Percentiles rank a stretch among this genome's conserved stretches.
These are phyloP conservation scores for Neoitamus cyanurus DNA, from an alignment of 2,888 invertebrate species.

Conservation along the genomic window DNA sequence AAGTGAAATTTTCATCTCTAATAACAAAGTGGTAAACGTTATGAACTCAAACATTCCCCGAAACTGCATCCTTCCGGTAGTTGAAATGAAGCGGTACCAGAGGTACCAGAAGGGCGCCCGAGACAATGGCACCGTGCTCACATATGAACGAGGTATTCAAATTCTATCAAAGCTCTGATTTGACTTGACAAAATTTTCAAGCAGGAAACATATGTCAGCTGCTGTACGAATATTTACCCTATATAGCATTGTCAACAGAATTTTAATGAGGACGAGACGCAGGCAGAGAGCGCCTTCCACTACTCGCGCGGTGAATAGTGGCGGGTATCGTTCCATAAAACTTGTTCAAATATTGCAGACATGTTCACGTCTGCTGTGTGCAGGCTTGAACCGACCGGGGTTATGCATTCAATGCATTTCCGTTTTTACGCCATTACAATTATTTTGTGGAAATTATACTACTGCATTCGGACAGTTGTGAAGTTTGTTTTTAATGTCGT, in stretches of 20 bases:
- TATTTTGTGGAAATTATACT: background rate
- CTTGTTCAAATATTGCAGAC: background rate
- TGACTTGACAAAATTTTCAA: conserved; percentile 37
- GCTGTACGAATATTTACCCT: conserved; percentile 30
- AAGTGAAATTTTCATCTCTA: conserved; percentile 4
- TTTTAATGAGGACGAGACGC: conserved; percentile 27
- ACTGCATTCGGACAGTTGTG: background rate
- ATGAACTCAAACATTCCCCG: conserved; percentile 23
- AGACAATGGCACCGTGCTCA: conserved; percentile 5
- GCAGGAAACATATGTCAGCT: conserved; percentile 37
- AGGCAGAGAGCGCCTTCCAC: background rate
- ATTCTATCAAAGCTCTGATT: conserved; percentile 25
- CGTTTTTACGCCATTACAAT: background rate
- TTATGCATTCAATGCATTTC: background rate
- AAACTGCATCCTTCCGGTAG: conserved; percentile 34
- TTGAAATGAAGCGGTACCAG: background rate
- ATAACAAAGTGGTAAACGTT: conserved; percentile 28
- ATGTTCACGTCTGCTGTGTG: background rate
- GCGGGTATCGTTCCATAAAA: background rate
- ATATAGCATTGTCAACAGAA: conserved; percentile 28
- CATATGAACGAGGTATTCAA: conserved; percentile 22
- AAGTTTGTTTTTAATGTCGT: background rate
- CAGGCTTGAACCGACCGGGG: background rate
- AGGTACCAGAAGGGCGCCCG: background rate
- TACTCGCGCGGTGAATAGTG: background rate